phyloP scores from a whole-genome alignment of 1,140 invertebrate species.

The Drosophila pandora region DNA sequence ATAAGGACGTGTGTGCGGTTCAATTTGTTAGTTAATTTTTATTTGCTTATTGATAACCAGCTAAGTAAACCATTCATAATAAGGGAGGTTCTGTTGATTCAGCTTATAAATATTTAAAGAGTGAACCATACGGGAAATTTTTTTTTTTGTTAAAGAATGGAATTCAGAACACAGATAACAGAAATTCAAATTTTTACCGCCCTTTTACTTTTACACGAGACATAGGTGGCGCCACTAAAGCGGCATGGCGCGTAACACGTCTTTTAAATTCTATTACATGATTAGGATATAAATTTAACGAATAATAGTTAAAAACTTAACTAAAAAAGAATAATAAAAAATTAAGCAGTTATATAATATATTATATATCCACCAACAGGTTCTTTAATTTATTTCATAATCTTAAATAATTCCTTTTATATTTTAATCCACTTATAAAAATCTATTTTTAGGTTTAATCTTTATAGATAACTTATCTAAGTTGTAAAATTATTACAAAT shows the following conservation, averaged over 20 bases:
- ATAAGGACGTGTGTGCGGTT: slow-evolving; percentile 21
- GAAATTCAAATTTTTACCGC: not conserved
- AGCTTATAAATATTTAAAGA: slow-evolving; percentile 6
- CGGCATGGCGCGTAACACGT: no score
- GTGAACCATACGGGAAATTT: not conserved
- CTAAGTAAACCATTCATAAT: slow-evolving; percentile 5
- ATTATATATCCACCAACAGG: no score
- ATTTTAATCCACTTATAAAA: not conserved
- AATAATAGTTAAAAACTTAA: no score
- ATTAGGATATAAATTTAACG: no score
- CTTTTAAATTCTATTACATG: not conserved
- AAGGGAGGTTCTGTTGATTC: not conserved
- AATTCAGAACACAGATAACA: not conserved
- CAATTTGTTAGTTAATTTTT: slow-evolving; percentile 36
- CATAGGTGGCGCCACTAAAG: not conserved
- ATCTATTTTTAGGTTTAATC: slow-evolving; percentile 16
- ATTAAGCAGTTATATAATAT: no score
- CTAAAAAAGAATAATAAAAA: no score
- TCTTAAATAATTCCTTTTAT: not conserved
- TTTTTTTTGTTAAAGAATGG: not conserved
- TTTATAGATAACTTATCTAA: slow-evolving; percentile 11
- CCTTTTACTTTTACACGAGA: not conserved
- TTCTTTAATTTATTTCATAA: no score
- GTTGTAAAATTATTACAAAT: slow-evolving; percentile 7
- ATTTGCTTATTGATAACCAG: slow-evolving; percentile 23